These are phyloP conservation scores for Charanyca ferruginea DNA, from an alignment of 2,888 invertebrate genomes.

Conservation along the genomic window DNA sequence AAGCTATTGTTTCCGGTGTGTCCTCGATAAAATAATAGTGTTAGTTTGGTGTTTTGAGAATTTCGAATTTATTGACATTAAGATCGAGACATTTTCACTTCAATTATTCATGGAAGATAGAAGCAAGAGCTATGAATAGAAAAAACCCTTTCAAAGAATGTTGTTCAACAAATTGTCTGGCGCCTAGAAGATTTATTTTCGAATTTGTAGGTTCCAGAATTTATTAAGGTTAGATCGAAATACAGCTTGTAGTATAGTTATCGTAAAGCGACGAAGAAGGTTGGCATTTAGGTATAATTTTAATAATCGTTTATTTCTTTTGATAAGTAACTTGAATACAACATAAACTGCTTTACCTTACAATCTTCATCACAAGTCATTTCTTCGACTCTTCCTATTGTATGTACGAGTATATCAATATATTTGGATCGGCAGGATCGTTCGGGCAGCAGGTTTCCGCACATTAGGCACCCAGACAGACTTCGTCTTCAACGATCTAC, in stretches of 20 bases:
- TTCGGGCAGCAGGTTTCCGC: conserved; percentile 60
- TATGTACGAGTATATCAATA: conserved; percentile 31
- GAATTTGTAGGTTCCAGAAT: conserved; percentile 47
- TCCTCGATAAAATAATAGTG: conserved; percentile 34
- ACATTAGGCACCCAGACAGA: conserved; percentile 62
- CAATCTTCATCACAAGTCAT: not conserved
- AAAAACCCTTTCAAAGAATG: conserved; percentile 44
- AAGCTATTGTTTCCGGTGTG: conserved; percentile 51
- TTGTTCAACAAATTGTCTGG: conserved; percentile 46
- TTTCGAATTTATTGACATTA: conserved; percentile 6
- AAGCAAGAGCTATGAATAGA: conserved; percentile 3
- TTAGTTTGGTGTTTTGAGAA: conserved; percentile 22
- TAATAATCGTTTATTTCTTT: no score
- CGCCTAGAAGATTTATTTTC: conserved; percentile 56
- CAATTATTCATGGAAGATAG: conserved; percentile 18
- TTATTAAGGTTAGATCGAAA: conserved; percentile 40
- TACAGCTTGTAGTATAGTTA: conserved; percentile 21
- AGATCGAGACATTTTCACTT: conserved; percentile 3
- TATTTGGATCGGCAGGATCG: conserved; percentile 64
- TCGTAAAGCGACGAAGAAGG: not conserved
- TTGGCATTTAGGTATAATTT: no score
- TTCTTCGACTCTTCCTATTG: not conserved
- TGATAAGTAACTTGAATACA: not conserved
- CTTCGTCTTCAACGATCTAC: conserved; percentile 48
- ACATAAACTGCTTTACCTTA: not conserved